Evolutionary conservation across 1,140 invertebrate genomes (phyloP), one percentile per base, ranked within the genome.

Genomic region (Antheraea pernyi): DNA sequence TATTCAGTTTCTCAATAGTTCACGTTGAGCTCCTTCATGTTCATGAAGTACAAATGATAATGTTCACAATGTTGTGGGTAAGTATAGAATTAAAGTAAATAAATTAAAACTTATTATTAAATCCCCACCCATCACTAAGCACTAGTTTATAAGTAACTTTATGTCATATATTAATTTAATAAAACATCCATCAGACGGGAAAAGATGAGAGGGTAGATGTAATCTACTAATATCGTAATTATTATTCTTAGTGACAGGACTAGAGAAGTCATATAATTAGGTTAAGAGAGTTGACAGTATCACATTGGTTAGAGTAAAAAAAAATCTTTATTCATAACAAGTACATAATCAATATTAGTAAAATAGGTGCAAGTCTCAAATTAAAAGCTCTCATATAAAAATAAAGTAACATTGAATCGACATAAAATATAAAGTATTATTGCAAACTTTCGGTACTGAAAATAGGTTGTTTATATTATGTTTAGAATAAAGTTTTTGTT

Each of bases 331-430:
- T 59, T 39, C 36, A 69, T 64, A 62, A 64, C 58, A 58, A n/a
- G 19, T 19, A 65, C 22, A 30, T 30, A 30, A 53, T 48, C 64
- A 39, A 65, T 22, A 65, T 65, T 22, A 65, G 46, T 74, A 75
- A 76, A 73, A 79, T 79, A 83, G 81, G 85, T 90, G 85, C 86
- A 87, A 89, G 88, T 91, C 88, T 86, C 86, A 88, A 91, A 89
- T 75, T 19, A 75, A 73, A 73, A 65, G 71, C 69, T 77, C 81
- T 78, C 74, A 70, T 67, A 19, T 39, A 37, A 74, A 72, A 63
- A 73, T 79, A 72, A 76, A 72, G 66, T 68, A 70, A 73, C 75
- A 83, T 83, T 82, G 78, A 80, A 72, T 36, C 30, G 22, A 67
- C 13, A 11, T n/a, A 59, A 39, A 59, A 67, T 30, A 10, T 37